Evolutionary conservation across 1,140 invertebrate genomes (phyloP).

Genomic region (Scaptomyza pallida): DNA sequence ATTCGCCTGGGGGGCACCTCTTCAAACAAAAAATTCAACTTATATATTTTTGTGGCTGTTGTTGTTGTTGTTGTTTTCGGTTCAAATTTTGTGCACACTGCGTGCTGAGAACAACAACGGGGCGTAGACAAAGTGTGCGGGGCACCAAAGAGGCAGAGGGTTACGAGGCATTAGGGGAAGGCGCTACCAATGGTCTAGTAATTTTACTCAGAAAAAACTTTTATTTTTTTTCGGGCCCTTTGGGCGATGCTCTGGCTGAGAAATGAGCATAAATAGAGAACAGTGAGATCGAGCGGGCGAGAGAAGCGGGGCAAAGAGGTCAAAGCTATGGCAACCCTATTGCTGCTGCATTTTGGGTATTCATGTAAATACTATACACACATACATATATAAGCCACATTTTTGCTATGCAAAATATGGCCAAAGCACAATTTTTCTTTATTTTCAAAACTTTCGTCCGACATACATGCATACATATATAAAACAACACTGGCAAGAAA

Average conservation of each 20-base stretch:
- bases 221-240: constrained; percentile 49
- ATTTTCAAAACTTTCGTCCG: constrained; percentile 32
- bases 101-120: not conserved
- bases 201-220: constrained; percentile 52
- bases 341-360: constrained; percentile 34
- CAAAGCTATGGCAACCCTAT: constrained; percentile 4
- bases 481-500: not conserved
- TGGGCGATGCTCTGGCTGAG: constrained; percentile 38
- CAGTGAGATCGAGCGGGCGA: not conserved
- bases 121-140: constrained; percentile 1
- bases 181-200: constrained; percentile 36
- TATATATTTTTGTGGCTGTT: constrained; percentile 13
- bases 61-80: constrained; percentile 34
- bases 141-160: not conserved
- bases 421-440: constrained; percentile 53
- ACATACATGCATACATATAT: not conserved
- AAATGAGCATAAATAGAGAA: constrained; percentile 22
- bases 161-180: not conserved
- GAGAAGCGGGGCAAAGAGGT: not conserved
- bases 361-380: constrained; percentile 19
- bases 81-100: constrained; percentile 32
- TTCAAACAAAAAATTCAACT: constrained; percentile 73
- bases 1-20: constrained; percentile 37
- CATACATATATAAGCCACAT: constrained; percentile 55
- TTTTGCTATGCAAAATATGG: constrained; percentile 75